These are phyloP conservation scores for Hiodon alosoides DNA, from an alignment of 2,113 vertebrate genomes.

Conservation along the genomic window DNA sequence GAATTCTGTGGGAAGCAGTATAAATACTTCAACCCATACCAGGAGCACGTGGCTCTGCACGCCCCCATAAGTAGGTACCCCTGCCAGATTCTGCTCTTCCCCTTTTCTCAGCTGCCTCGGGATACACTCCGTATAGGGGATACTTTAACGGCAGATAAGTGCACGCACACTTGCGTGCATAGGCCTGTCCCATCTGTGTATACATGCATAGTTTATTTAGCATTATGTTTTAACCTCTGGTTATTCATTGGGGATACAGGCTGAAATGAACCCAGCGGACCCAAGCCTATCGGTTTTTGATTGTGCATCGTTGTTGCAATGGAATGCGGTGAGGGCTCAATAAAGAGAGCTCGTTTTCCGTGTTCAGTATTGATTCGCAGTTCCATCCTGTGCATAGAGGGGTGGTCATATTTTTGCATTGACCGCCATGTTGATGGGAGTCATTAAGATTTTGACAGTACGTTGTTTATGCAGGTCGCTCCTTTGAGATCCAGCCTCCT, in stretches of 20 bases:
- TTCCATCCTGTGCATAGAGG: background rate
- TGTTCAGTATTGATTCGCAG: background rate
- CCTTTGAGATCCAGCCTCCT: slow-evolving; percentile 55
- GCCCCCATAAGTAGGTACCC: slow-evolving; percentile 86
- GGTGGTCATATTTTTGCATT: background rate
- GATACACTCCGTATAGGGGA: background rate
- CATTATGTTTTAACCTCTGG: background rate
- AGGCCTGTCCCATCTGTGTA: too few relatives aligned
- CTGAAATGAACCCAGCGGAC: too few relatives aligned
- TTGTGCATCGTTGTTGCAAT: too few relatives aligned
- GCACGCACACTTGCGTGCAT: too few relatives aligned
- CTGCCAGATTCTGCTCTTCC: background rate
- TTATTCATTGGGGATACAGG: too few relatives aligned
- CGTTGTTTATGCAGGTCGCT: slow-evolving; percentile 35
- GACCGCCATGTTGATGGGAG: background rate
- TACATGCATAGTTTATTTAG: too few relatives aligned
- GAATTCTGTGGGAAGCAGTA: slow-evolving; percentile 98
- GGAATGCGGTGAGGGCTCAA: too few relatives aligned
- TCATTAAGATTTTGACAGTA: background rate
- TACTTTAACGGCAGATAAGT: too few relatives aligned
- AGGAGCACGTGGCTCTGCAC: slow-evolving; percentile 94
- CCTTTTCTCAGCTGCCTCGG: background rate
- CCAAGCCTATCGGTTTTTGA: too few relatives aligned
- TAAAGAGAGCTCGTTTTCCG: too few relatives aligned
- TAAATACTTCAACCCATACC: slow-evolving; percentile 98